These are phyloP conservation scores for Pachyuromys duprasi DNA, from an alignment of 2,797 vertebrate genomes.

Conservation along the genomic window DNA sequence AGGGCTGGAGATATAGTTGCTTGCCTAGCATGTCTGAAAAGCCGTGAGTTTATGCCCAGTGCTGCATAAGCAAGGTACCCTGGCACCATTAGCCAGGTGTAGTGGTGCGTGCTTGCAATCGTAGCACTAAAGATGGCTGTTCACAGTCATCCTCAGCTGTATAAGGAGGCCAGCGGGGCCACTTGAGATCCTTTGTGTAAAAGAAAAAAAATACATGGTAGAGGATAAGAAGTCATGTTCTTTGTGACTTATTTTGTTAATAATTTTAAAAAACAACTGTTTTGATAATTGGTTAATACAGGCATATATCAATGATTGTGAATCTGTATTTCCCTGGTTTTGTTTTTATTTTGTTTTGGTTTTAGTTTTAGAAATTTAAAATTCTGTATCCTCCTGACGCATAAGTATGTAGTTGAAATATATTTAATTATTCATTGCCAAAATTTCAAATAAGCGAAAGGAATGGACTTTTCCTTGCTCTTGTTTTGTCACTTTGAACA, in stretches of 20 bases:
- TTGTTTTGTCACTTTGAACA: neutral
- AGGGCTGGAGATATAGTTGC: neutral
- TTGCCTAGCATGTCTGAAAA: neutral
- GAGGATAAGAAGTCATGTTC: neutral
- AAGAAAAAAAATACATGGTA: neutral
- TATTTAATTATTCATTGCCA: neutral
- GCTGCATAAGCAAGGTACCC: neutral
- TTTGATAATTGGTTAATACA: neutral
- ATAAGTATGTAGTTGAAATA: neutral
- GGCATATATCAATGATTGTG: neutral
- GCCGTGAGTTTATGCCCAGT: neutral
- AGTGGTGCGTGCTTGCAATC: neutral
- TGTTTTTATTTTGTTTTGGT: neutral
- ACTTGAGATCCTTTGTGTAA: neutral
- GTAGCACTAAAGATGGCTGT: neutral
- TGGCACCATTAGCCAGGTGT: neutral
- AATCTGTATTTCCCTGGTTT: conserved; percentile 1
- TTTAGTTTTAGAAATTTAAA: conserved; percentile 62
- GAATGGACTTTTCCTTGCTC: neutral
- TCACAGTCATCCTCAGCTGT: neutral
- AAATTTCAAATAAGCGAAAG: neutral
- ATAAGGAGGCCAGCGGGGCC: neutral
- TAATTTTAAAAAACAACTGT: neutral
- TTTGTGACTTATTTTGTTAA: neutral
- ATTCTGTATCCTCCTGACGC: neutral